Conservation (phyloP, 2,113 vertebrate genomes). For the Pleuronectes platessa region DNA sequence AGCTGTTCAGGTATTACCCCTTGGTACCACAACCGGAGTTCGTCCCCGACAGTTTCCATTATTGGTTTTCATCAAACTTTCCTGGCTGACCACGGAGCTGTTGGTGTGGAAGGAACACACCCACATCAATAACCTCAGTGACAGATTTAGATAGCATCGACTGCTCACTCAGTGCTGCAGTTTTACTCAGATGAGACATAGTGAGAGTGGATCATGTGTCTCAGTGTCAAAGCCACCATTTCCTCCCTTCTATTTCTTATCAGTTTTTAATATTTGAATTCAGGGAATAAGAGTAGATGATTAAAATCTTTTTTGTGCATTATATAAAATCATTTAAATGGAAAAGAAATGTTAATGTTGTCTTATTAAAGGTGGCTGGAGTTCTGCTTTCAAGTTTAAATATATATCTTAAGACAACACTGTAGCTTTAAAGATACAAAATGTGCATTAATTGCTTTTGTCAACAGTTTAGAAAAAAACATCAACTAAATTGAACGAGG, state of each 20-base stretch:
- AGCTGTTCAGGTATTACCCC: slow-evolving; percentile 32
- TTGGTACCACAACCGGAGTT: slow-evolving; percentile 7
- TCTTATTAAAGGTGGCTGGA: neutral
- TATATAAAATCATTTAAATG: neutral
- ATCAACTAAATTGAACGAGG: neutral
- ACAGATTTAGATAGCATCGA: slow-evolving; percentile 29
- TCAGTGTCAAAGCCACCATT: neutral
- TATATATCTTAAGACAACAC: neutral
- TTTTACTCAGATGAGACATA: slow-evolving; percentile 1
- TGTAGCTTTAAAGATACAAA: neutral
- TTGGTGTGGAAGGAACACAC: neutral
- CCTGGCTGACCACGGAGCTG: slow-evolving; percentile 10
- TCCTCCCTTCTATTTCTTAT: neutral
- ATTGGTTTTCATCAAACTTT: slow-evolving; percentile 17
- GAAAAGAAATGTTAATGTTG: neutral
- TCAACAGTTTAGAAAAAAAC: slow-evolving; percentile 12
- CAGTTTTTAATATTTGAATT: neutral
- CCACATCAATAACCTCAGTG: slow-evolving; percentile 27
- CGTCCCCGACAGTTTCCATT: slow-evolving; percentile 23
- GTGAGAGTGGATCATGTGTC: neutral
- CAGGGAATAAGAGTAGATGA: neutral
- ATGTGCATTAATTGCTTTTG: neutral
- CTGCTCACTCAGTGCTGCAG: slow-evolving; percentile 8
- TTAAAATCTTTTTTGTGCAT: neutral
- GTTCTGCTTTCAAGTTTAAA: slow-evolving; percentile 15